phyloP scores from a whole-genome alignment of 2,797 vertebrate genomes.

The Crenuchus spilurus region DNA sequence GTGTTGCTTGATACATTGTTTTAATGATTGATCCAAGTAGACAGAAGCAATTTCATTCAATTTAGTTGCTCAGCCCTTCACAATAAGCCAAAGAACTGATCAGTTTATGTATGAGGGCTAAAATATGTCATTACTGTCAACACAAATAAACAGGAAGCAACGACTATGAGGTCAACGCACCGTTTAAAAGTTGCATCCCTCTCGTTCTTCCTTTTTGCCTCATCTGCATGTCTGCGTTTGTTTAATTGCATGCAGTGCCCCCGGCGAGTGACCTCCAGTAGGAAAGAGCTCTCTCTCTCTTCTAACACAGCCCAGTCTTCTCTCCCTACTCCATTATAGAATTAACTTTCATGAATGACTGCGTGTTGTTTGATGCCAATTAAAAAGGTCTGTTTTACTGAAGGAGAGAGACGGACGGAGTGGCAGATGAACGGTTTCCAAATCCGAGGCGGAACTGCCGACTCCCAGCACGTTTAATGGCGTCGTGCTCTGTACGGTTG shows the following conservation, averaged over 20 bases:
- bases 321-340: slow-evolving; percentile 47
- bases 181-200: slow-evolving; percentile 22
- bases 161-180: slow-evolving; percentile 24
- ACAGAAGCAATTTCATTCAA: too few relatives aligned
- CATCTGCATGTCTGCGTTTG: slow-evolving; percentile 51
- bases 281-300: slow-evolving; percentile 32
- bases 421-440: slow-evolving; percentile 37
- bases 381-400: slow-evolving; percentile 33
- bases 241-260: slow-evolving; percentile 54
- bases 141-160: slow-evolving; percentile 34
- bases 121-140: slow-evolving; percentile 6
- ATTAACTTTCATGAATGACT: slow-evolving; percentile 55
- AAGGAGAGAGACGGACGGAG: slow-evolving; percentile 39
- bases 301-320: slow-evolving; percentile 20
- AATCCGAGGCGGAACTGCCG: slow-evolving; percentile 41
- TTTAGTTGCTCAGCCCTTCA: too few relatives aligned
- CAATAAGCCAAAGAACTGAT: not conserved
- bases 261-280: slow-evolving; percentile 49
- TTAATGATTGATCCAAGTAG: too few relatives aligned
- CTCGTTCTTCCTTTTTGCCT: slow-evolving; percentile 48
- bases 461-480: slow-evolving; percentile 40
- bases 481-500: slow-evolving; percentile 42
- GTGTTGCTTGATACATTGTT: too few relatives aligned
- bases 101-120: not conserved
- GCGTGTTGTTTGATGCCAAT: slow-evolving; percentile 37